phyloP scores from a whole-genome alignment of 1,140 invertebrate genomes.

The Leptinotarsa defecta region DNA sequence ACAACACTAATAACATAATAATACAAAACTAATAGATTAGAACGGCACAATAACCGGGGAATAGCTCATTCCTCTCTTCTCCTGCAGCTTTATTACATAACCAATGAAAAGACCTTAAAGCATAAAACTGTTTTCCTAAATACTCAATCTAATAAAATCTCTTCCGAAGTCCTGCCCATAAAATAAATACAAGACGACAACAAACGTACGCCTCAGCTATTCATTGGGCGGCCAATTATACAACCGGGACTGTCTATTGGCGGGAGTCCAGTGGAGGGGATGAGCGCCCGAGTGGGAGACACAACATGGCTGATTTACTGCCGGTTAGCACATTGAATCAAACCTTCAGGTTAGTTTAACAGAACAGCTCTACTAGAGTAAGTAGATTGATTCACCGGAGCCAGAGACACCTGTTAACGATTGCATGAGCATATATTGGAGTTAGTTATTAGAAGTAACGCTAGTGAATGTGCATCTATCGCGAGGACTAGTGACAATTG shows the following conservation, averaged over 20 bases:
- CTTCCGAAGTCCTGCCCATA: constrained; percentile 51
- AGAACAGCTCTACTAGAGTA: constrained; percentile 39
- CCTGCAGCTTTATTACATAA: constrained; percentile 47
- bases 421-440: neutral
- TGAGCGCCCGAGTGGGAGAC: constrained; percentile 39
- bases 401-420: constrained; percentile 30
- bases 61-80: constrained; percentile 39
- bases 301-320: constrained; percentile 56
- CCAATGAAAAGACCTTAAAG: constrained; percentile 50
- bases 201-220: constrained; percentile 37
- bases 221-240: constrained; percentile 43
- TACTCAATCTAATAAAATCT: constrained; percentile 55
- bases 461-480: neutral
- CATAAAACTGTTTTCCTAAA: constrained; percentile 54
- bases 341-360: constrained; percentile 50
- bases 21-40: constrained; percentile 24
- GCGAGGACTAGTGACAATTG: neutral
- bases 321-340: constrained; percentile 35
- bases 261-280: constrained; percentile 30
- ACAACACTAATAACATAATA: constrained; percentile 25
- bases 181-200: constrained; percentile 51
- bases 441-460: neutral
- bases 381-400: neutral
- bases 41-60: constrained; percentile 29
- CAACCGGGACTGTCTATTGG: constrained; percentile 36